These are phyloP conservation scores for Argyra leucocephala DNA, from an alignment of 2,888 invertebrate species.

Conservation along the genomic window DNA sequence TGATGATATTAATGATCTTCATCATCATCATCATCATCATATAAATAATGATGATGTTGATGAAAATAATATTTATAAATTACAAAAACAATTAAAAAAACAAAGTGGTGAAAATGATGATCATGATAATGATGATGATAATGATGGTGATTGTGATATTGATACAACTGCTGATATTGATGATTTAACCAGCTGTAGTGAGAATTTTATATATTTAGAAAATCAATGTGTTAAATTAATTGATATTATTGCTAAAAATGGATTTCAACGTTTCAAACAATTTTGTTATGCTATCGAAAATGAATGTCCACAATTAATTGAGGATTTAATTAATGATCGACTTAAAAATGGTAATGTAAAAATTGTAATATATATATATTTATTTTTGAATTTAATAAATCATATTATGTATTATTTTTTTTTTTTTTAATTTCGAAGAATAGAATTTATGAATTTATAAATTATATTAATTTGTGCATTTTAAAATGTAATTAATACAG, in stretches of 20 bases:
- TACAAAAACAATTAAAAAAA: background rate
- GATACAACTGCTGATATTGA: slow-evolving; percentile 2
- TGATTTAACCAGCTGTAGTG: background rate
- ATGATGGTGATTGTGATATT: background rate
- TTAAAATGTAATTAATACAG: too few relatives aligned
- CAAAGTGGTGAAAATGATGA: background rate
- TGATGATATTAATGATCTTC: background rate
- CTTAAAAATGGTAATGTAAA: slow-evolving; percentile 42
- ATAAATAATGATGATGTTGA: background rate
- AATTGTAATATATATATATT: background rate
- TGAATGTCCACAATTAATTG: slow-evolving; percentile 54
- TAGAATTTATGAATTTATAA: too few relatives aligned
- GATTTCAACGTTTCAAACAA: slow-evolving; percentile 51
- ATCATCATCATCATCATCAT: background rate
- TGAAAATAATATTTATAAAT: background rate
- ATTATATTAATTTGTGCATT: too few relatives aligned
- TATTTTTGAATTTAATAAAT: background rate
- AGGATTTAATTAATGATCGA: slow-evolving; percentile 53
- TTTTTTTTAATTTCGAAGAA: too few relatives aligned
- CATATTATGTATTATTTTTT: background rate
- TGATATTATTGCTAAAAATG: slow-evolving; percentile 54
- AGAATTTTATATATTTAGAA: slow-evolving; percentile 7
- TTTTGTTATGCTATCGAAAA: slow-evolving; percentile 53
- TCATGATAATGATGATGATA: slow-evolving; percentile 8
- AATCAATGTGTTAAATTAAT: slow-evolving; percentile 52